phyloP scores from a whole-genome alignment of 2,113 vertebrate species.

The Tautogolabrus adspersus region DNA sequence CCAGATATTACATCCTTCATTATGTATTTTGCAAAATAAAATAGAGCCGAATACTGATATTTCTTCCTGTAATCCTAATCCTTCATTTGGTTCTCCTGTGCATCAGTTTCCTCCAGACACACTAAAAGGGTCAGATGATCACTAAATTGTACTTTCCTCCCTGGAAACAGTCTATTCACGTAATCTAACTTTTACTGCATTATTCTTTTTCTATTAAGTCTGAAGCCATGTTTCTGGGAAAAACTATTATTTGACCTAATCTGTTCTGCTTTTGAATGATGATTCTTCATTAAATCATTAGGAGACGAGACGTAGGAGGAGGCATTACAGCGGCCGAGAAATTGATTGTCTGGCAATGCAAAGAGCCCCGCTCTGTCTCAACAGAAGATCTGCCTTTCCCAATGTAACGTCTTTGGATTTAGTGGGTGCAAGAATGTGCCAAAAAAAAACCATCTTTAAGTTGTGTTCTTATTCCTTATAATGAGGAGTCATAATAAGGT shows the following conservation, averaged over 20 bases:
- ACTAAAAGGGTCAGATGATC: no score
- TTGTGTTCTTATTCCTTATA: neutral
- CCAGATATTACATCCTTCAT: neutral
- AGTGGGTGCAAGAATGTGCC: neutral
- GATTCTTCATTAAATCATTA: constrained; percentile 38
- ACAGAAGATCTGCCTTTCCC: neutral
- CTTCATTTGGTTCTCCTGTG: neutral
- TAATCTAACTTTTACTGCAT: neutral
- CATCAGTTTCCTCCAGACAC: neutral
- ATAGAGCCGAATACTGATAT: neutral
- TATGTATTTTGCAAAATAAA: neutral
- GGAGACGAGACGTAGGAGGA: constrained; percentile 50
- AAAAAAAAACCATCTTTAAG: neutral
- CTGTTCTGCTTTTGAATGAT: constrained; percentile 24
- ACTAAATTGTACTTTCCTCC: neutral
- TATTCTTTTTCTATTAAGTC: neutral
- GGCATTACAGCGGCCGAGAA: constrained; percentile 43
- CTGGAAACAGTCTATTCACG: neutral
- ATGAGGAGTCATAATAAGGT: neutral
- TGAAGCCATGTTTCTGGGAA: neutral
- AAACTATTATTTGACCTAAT: constrained; percentile 3
- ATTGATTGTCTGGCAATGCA: constrained; percentile 42
- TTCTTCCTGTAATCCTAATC: neutral
- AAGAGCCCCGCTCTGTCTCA: constrained; percentile 4
- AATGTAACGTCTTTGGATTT: neutral